These are phyloP conservation scores for Trogon surrucura DNA, from an alignment of 2,113 vertebrate genomes.

Conservation along the genomic window DNA sequence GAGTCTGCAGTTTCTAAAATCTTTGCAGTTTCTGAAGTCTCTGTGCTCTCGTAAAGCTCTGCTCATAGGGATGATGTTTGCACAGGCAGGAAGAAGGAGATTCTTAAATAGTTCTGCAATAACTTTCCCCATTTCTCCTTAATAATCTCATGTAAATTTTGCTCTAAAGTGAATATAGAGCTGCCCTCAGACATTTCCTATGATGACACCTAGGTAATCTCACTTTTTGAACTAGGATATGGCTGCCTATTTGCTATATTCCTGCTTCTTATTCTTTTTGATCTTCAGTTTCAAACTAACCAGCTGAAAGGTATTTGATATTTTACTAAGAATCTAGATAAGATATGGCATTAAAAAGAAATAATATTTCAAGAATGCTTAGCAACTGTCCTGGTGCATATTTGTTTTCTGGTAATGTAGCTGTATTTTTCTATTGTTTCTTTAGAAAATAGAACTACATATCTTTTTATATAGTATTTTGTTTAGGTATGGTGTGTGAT, in stretches of 20 bases:
- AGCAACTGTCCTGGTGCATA: neutral
- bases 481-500: neutral
- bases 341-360: neutral
- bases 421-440: neutral
- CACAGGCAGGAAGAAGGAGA: neutral
- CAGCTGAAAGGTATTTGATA: neutral
- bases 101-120: neutral
- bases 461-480: neutral
- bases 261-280: neutral
- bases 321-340: neutral
- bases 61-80: neutral
- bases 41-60: neutral
- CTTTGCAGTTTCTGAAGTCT: neutral
- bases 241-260: neutral
- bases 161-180: neutral
- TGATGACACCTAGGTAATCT: neutral
- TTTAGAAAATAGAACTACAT: neutral
- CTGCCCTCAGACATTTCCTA: neutral
- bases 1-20: neutral
- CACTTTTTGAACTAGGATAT: neutral
- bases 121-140: neutral
- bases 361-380: neutral
- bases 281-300: neutral
- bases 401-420: neutral
- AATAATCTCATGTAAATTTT: neutral